A percentile compares a stretch with the other conserved stretches of the same genome.
Conservation (phyloP, 2,113 vertebrate species). For the Sinocyclocheilus anshuiensis region DNA sequence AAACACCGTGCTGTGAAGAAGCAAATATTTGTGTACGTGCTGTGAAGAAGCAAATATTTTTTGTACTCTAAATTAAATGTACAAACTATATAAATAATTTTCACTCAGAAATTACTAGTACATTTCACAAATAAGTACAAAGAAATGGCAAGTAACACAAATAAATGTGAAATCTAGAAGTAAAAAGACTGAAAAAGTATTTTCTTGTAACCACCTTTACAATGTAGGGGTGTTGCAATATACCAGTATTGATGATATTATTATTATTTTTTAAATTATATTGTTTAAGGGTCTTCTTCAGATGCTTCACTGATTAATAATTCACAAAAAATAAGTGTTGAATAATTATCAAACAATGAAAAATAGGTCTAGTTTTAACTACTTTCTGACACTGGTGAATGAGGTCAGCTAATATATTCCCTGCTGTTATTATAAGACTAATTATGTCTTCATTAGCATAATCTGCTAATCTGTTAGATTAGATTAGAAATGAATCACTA, state of each 20-base stretch:
- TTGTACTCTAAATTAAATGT: no score
- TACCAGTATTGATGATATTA: not conserved
- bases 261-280: no score
- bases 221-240: not conserved
- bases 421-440: slow-evolving; percentile 1
- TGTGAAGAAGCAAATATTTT: no score
- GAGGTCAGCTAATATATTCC: not conserved
- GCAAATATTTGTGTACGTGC: no score
- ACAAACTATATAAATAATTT: no score
- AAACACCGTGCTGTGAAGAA: no score
- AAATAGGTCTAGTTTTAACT: not conserved
- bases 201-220: no score
- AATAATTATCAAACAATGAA: not conserved
- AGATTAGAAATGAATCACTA: not conserved
- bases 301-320: not conserved
- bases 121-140: no score
- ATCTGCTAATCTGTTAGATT: not conserved
- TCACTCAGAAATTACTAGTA: no score
- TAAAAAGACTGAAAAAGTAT: no score
- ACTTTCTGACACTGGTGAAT: not conserved
- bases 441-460: slow-evolving; percentile 1
- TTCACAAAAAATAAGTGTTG: not conserved
- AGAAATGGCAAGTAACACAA: no score
- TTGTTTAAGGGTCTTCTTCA: not conserved
- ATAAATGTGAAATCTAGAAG: no score